Base-by-base conservation (phyloP, 1,140 invertebrate genomes). In the Tetramorium alpestre region DNA sequence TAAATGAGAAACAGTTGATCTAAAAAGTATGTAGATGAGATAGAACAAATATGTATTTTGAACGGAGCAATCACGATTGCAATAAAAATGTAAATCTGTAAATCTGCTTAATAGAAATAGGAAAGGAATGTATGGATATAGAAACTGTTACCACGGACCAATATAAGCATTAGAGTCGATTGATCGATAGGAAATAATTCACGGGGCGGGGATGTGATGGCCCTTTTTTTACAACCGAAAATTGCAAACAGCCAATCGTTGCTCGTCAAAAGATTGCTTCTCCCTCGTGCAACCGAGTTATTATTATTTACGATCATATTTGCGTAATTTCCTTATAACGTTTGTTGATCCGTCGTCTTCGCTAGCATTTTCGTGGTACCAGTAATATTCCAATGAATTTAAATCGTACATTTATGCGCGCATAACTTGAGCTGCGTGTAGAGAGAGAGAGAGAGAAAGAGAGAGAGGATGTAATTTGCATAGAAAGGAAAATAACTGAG, bases 161-260 rank as follows among this genome's bases (percentile, higher is more conserved):
- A 56, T 70, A 44, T 70, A 75, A 25, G 4, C 22, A 13, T 80
- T 78, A 54, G 44, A 72, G 82, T 89, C 78, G 81, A 88, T 91
- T 91, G 56, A 88, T 91, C 88, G 69, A 91, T 88, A 91, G 76
- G 58, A 58, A 67, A 90, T 72, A 80, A 92, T 90, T 84, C 51
- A 70, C 56, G n/a, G 28, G 41, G 25, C 44, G 67, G 3, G 7
- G 18, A 3, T 18, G 28, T n/a, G 5, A 8, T 58, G 3, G 6
- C 25, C 4, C 13, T 41, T 78, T 54, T 84, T 54, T 65, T 65
- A 65, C 13, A 64, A 11, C 13, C 33, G n/a, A 77, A 77, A 64
- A 64, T 78, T 77, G 49, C 3, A 22, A 41, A 51, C 4, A 1
- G 38, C 51, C 72, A 67, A 78, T 85, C 33, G 8, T 54, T 11